Evolutionary conservation across 92 coral and sea anemone genomes (phyloP), one percentile per base, ranked within the genome.

Genomic region (Zoanthus gigantus): DNA sequence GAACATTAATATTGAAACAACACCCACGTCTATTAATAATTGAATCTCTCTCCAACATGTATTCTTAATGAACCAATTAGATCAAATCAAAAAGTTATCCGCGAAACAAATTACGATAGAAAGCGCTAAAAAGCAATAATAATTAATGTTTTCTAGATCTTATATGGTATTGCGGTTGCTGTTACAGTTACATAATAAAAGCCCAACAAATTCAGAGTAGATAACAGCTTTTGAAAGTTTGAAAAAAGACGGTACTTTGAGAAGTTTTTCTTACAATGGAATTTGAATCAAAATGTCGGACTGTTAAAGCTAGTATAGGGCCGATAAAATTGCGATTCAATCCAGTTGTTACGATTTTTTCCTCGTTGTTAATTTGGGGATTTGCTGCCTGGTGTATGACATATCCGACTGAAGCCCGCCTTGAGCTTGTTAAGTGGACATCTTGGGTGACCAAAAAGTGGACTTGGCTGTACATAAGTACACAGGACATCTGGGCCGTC

Each of bases 401-500:
- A 18, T 76, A 84, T 71, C 87, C 92, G 48, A 83, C 48, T 4
- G 67, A 23, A n/a, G 89, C 92, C 50, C 74, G 85, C 34, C 81
- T 84, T 5, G 89, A 82, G 31, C 74, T 89, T 56, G 82, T 81
- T 15, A 77, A 84, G 67, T 87, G 85, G 63, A 89, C 87, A 42
- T 69, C 81, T 7, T 89, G 92, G 92, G 82, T 89, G 50, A 89
- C 92, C n/a, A 71, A 77, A 50, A 89, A 76, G 29, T 89, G 87
- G 85, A 89, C 92, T 15, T 89, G 92, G 92, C 44, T 89, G 50
- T 89, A 89, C 74, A 89, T 89, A 7, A 88, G 92, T 52, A 84
- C 92, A 29, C 92, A 89, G 71, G 92, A 84, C 45, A 71, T 84
- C 50, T 89, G 92, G 92, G 71, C 87, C 32, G 30, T 89, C 6